Evolutionary conservation across 2,888 invertebrate species (phyloP).

Genomic region (Macrosiphum euphorbiae): DNA sequence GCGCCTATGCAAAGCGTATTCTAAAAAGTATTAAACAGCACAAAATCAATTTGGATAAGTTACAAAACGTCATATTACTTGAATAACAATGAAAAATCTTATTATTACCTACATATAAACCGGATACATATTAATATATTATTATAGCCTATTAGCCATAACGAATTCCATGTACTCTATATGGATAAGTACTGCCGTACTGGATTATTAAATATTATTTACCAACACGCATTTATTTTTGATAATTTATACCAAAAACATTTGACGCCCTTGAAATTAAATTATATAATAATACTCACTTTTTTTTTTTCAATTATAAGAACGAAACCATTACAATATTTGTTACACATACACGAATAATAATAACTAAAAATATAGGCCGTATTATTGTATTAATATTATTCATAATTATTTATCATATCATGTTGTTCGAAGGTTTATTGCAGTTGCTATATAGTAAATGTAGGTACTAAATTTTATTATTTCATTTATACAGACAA

Average conservation of each 20-base stretch:
- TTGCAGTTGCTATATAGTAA: neutral
- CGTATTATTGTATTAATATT: neutral
- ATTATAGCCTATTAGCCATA: neutral
- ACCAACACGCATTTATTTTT: neutral
- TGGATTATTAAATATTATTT: neutral
- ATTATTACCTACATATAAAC: too few relatives aligned
- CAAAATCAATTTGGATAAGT: too few relatives aligned
- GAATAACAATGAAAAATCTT: neutral
- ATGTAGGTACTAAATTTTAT: neutral
- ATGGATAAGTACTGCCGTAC: neutral
- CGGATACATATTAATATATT: too few relatives aligned
- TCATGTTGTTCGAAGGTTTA: neutral
- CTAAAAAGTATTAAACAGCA: too few relatives aligned
- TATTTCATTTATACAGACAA: neutral
- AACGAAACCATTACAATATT: neutral
- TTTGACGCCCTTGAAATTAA: neutral
- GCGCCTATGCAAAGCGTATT: too few relatives aligned
- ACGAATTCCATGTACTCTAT: neutral
- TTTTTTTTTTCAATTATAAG: neutral
- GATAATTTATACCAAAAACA: neutral
- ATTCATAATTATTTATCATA: neutral
- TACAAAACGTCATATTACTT: too few relatives aligned
- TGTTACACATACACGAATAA: neutral
- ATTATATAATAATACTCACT: neutral
- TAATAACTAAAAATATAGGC: neutral